Base-by-base conservation (phyloP, 2,113 vertebrate genomes). In the Sturnus vulgaris region DNA sequence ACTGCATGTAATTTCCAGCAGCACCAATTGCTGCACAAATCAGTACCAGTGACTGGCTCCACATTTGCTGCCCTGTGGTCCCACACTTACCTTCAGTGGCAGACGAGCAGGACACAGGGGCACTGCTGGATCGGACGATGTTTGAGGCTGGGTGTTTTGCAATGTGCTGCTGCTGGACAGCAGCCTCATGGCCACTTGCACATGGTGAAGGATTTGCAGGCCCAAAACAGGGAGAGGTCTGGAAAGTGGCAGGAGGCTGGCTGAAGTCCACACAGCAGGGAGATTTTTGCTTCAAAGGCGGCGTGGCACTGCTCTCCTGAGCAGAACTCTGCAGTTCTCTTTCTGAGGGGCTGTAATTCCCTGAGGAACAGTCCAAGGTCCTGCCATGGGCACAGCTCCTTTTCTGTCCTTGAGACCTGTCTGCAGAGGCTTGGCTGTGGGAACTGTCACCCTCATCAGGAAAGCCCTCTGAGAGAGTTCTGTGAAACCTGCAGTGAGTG, bases 61-160 rank as follows among this genome's bases (percentile, higher is more conserved):
- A 9, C 0, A 4, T 15, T 5, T 35, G 40, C 47, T 63, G 60
- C 63, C 46, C 17, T 1, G 27, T 5, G 72, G 35, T 16, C 12
- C 15, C 28, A 19, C n/a, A 96, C 97, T 57, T 97, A 99, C 99
- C 98, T 99, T 98, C 97, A 40, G 92, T 44, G 1, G 86, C 35
- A n/a, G 98, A 98, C 0, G 97, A 97, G 68, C 98, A 99, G 3
- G 99, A 98, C 42, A 98, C 96, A 0, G 99, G 99, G 97, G 99
- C 99, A 50, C 99, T 99, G 97, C 98, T 98, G 25, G 99, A 99
- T 9, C 99, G 99, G 86, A 99, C 98, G 24, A 99, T 98, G 47
- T 64, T 98, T 30, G 96, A 97, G 95, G 97, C 96, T 71, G 96
- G 96, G 82, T 96, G 86, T 53, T 91, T 96, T 42, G 94, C 91